phyloP scores from a whole-genome alignment of 1,140 invertebrate genomes.

The Sycobia sp. region DNA sequence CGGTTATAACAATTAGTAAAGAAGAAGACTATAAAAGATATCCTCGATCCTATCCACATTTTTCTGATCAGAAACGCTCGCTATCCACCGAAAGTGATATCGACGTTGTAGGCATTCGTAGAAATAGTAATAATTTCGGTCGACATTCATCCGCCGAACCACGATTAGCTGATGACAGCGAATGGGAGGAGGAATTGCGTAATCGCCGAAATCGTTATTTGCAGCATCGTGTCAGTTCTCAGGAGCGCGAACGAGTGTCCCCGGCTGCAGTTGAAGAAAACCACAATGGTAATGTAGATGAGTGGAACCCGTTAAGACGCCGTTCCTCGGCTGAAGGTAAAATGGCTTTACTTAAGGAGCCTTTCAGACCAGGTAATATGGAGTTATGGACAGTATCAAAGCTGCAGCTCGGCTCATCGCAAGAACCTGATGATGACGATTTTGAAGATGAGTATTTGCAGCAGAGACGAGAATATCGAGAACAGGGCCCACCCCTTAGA shows the following conservation, averaged over 20 bases:
- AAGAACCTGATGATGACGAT: slow-evolving; percentile 54
- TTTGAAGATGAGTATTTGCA: slow-evolving; percentile 43
- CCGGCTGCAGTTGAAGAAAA: slow-evolving; percentile 16
- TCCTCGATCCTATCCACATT: slow-evolving; percentile 31
- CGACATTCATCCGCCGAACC: slow-evolving; percentile 37
- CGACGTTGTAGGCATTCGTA: slow-evolving; percentile 27
- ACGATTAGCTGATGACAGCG: slow-evolving; percentile 52
- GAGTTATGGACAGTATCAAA: slow-evolving; percentile 57
- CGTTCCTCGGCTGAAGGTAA: slow-evolving; percentile 58
- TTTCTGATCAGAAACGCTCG: slow-evolving; percentile 39
- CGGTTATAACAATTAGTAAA: slow-evolving; percentile 25
- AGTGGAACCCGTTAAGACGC: slow-evolving; percentile 47
- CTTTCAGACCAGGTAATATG: slow-evolving; percentile 49
- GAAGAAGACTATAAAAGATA: slow-evolving; percentile 39
- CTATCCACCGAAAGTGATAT: slow-evolving; percentile 53
- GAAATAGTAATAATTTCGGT: slow-evolving; percentile 4
- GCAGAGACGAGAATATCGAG: slow-evolving; percentile 41
- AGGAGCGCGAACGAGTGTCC: slow-evolving; percentile 35
- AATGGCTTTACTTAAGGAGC: slow-evolving; percentile 53
- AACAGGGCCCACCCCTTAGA: slow-evolving; percentile 38
- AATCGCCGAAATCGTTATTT: slow-evolving; percentile 45
- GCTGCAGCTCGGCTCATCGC: slow-evolving; percentile 50
- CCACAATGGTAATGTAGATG: slow-evolving; percentile 37
- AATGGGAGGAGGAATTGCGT: slow-evolving; percentile 55
- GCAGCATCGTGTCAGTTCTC: slow-evolving; percentile 37